phyloP scores from a whole-genome alignment of 2,888 invertebrate species.

The Apoda limacodes region DNA sequence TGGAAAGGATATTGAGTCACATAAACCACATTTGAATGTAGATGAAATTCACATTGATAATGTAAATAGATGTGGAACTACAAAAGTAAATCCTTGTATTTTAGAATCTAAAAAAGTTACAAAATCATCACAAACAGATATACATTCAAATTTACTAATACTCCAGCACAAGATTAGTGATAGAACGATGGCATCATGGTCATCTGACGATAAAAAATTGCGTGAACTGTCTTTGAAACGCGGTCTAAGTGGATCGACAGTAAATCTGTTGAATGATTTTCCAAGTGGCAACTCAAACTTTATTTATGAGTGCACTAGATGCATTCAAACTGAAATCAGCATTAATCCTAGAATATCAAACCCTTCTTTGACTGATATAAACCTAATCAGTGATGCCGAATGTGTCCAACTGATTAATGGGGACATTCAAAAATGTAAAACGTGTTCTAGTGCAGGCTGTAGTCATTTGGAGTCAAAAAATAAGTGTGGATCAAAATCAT shows the following conservation, averaged over 20 bases:
- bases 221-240: neutral
- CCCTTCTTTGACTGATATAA: conserved; percentile 46
- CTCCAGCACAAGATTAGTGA: conserved; percentile 22
- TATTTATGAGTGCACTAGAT: conserved; percentile 39
- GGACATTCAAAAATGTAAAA: conserved; percentile 24
- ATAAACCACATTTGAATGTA: neutral
- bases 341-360: conserved; percentile 53
- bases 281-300: conserved; percentile 8
- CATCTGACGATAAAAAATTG: conserved; percentile 13
- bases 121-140: conserved; percentile 46
- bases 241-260: neutral
- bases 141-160: conserved; percentile 30
- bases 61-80: neutral
- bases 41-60: neutral
- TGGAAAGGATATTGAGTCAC: conserved; percentile 3
- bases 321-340: conserved; percentile 55
- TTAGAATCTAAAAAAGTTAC: conserved; percentile 23
- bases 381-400: conserved; percentile 33
- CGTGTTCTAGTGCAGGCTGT: conserved; percentile 13
- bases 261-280: too few species aligned
- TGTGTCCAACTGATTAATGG: conserved; percentile 37
- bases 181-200: conserved; percentile 21
- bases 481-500: conserved; percentile 3
- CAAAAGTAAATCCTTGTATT: conserved; percentile 10
- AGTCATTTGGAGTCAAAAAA: conserved; percentile 7